Base-by-base conservation (phyloP, 2,888 invertebrate genomes). In the Apotomis turbidana region DNA sequence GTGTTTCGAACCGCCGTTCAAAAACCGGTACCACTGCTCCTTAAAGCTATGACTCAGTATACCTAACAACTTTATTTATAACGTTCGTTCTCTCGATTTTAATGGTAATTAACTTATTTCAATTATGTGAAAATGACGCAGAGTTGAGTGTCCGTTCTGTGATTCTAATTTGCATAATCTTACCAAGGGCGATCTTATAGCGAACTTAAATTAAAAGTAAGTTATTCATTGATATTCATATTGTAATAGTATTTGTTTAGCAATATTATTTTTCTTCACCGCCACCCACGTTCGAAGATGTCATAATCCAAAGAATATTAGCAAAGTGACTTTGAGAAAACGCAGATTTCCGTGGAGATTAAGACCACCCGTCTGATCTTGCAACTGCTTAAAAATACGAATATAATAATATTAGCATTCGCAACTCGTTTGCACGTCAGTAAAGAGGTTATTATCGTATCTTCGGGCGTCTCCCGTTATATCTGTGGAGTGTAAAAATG, bases 21-120 rank as follows among this genome's bases (percentile, higher is more conserved):
- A 38, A 70, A 70, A 70, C 84, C 83, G 82, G 84, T 83, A 82
- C 78, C 68, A 77, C 68, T 41, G 41, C 41, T 76, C 76, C 73
- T 72, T 71, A 68, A 81, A 84, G 81, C 78, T 73, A 81, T 90
- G 90, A 89, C 83, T 88, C 88, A 89, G 38, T 64, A 44, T 54
- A 27, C 13, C 44, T 41, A 27, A 70, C 71, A 61, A 62, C 61
- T 64, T 64, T 58, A 64, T 57, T 70, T 70, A 58, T 57, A 51
- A 59, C 44, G 58, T 70, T 52, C 64, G 59, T 60, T 63, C 44
- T 36, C 13, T 38, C 36, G 59, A 60, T 71, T 15, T 68, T 68
- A 55, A 68, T 41, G 51, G 57, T 68, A 68, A 71, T 71, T 38
- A 71, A 44, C 57, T 62, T 44, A 62, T 61, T 61, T 71, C 61